Conservation (phyloP, 2,888 invertebrate species). For the Pseudococcus viburni region DNA sequence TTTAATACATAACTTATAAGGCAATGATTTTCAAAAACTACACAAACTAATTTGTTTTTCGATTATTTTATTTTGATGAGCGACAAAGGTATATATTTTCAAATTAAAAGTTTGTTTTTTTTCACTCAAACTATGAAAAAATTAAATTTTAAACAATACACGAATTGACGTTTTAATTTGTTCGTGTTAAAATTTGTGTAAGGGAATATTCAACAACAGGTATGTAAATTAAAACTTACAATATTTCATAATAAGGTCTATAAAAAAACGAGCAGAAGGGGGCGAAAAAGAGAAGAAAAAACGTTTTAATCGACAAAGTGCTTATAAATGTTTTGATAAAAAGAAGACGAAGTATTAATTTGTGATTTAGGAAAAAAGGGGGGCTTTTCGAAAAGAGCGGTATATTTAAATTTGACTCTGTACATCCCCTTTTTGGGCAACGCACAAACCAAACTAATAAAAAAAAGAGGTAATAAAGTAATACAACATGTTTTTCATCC, state of each 20-base stretch:
- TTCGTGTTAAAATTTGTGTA: slow-evolving; percentile 56
- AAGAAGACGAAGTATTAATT: slow-evolving; percentile 55
- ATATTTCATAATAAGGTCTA: slow-evolving; percentile 5
- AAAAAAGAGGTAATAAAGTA: slow-evolving; percentile 65
- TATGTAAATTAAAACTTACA: slow-evolving; percentile 58
- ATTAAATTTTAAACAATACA: slow-evolving; percentile 51
- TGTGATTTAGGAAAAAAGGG: slow-evolving; percentile 57
- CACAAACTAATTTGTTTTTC: slow-evolving; percentile 57
- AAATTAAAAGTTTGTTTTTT: slow-evolving; percentile 53
- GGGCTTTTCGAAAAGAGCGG: slow-evolving; percentile 44
- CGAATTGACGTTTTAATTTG: slow-evolving; percentile 50
- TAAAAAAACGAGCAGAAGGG: slow-evolving; percentile 26
- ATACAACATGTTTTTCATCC: slow-evolving; percentile 61
- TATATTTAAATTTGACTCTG: neutral
- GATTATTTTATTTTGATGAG: slow-evolving; percentile 35
- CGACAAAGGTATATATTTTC: slow-evolving; percentile 28
- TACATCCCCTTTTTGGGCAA: slow-evolving; percentile 60
- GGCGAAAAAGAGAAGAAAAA: slow-evolving; percentile 23
- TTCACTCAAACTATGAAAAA: slow-evolving; percentile 46
- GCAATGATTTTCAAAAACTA: slow-evolving; percentile 53
- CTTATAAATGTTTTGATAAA: slow-evolving; percentile 61
- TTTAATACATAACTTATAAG: slow-evolving; percentile 25
- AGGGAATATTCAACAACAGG: slow-evolving; percentile 50
- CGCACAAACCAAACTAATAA: slow-evolving; percentile 61
- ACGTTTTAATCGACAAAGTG: slow-evolving; percentile 49